These are phyloP conservation scores for Tanaodytes sp. DNA, from an alignment of 2,888 invertebrate genomes.

Conservation along the genomic window DNA sequence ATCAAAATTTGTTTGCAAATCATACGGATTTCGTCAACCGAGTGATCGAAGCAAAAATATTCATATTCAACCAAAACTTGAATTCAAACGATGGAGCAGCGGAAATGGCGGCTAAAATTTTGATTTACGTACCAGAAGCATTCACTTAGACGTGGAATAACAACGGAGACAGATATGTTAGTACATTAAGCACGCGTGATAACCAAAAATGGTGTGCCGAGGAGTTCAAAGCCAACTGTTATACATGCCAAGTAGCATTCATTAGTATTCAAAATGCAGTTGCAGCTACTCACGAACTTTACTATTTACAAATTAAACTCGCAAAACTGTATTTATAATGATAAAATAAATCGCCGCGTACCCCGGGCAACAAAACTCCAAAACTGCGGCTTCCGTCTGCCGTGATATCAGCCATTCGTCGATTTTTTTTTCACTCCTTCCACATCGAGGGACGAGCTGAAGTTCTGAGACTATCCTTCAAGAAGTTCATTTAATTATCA, in stretches of 20 bases:
- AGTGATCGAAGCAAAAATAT: no score
- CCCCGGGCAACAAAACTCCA: no score
- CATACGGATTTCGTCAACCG: no score
- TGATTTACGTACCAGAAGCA: conserved; percentile 29
- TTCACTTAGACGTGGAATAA: conserved; percentile 17
- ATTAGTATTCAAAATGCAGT: conserved; percentile 48
- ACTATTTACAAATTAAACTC: conserved; percentile 43
- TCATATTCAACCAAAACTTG: no score
- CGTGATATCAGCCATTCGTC: no score
- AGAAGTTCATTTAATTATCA: no score
- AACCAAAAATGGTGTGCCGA: conserved; percentile 35
- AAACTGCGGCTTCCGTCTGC: no score
- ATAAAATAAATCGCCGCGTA: neutral
- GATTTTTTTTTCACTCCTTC: no score
- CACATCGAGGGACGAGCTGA: no score
- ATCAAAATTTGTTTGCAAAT: no score
- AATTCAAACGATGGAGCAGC: neutral
- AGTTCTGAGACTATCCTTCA: no score
- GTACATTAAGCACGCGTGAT: conserved; percentile 34
- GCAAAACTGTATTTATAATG: conserved; percentile 22
- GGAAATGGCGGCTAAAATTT: conserved; percentile 30
- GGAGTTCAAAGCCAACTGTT: conserved; percentile 41
- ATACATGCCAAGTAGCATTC: conserved; percentile 45
- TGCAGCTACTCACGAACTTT: conserved; percentile 41
- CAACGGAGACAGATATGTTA: conserved; percentile 41